Percentiles rank a stretch among this genome's conserved stretches.
Conservation (phyloP, 2,113 vertebrate genomes). For the Rostratula benghalensis region DNA sequence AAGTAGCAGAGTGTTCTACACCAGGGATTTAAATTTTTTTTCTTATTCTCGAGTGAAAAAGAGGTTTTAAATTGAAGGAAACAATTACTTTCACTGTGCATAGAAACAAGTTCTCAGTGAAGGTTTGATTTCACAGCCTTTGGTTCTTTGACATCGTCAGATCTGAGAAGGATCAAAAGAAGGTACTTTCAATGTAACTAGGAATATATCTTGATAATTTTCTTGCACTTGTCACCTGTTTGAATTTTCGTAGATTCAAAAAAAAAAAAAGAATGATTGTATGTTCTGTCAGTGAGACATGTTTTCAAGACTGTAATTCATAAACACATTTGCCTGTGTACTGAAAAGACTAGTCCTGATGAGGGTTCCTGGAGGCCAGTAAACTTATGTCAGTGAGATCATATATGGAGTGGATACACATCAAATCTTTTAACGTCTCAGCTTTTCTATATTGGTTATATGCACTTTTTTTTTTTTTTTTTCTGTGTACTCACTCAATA, state of each 20-base stretch:
- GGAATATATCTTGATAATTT: neutral
- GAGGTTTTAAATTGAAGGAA: neutral
- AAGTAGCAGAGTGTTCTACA: neutral
- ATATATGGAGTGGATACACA: rapidly evolving
- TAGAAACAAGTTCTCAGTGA: neutral
- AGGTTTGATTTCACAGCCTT: neutral
- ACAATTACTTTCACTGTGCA: neutral
- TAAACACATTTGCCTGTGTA: neutral
- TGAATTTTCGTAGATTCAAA: neutral
- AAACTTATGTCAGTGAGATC: neutral
- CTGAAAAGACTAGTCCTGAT: neutral
- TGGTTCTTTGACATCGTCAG: neutral
- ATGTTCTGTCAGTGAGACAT: neutral
- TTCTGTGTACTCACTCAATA: neutral
- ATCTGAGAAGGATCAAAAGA: neutral
- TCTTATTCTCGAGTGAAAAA: neutral
- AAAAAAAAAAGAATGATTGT: neutral
- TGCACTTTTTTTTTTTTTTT: neutral
- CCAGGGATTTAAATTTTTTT: neutral
- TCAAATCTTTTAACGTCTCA: neutral
- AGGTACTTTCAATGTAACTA: neutral
- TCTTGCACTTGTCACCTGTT: neutral
- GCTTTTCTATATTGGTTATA: neutral
- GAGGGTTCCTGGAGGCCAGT: neutral
- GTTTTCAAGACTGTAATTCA: neutral